A percentile compares a stretch with the other conserved stretches of the same genome.
phyloP scores from a whole-genome alignment of 2,888 invertebrate species.

The Hyalella azteca region DNA sequence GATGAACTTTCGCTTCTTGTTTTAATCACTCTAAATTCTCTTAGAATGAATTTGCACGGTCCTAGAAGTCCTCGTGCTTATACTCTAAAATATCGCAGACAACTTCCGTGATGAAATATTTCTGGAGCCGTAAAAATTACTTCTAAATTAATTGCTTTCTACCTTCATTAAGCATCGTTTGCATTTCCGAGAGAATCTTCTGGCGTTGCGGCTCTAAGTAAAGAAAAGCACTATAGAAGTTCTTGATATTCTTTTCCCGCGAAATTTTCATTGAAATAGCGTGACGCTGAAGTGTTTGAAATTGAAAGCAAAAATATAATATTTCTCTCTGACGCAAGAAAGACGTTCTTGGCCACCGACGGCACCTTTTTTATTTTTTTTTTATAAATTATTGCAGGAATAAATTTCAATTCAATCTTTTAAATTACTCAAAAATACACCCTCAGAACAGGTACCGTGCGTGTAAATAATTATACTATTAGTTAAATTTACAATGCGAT shows the following conservation, averaged over 20 bases:
- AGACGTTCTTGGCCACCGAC: no score
- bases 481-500: no score
- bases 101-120: neutral
- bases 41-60: neutral
- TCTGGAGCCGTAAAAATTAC: neutral
- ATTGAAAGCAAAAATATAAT: neutral
- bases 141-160: neutral
- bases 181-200: neutral
- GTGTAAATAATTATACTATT: no score
- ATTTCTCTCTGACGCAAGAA: no score
- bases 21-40: neutral
- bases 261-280: neutral
- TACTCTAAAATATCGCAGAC: neutral
- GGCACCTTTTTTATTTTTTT: no score
- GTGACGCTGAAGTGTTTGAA: neutral
- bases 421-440: no score
- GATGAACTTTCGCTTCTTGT: neutral
- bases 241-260: neutral
- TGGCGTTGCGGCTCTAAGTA: neutral
- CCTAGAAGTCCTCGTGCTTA: neutral
- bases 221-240: neutral
- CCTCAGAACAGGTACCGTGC: no score
- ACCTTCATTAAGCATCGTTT: neutral
- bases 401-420: no score
- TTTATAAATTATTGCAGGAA: no score